Percentiles rank a stretch among this genome's conserved stretches.
These are phyloP conservation scores for Melanostigma gelatinosum DNA, from an alignment of 2,113 vertebrate genomes.

Conservation along the genomic window DNA sequence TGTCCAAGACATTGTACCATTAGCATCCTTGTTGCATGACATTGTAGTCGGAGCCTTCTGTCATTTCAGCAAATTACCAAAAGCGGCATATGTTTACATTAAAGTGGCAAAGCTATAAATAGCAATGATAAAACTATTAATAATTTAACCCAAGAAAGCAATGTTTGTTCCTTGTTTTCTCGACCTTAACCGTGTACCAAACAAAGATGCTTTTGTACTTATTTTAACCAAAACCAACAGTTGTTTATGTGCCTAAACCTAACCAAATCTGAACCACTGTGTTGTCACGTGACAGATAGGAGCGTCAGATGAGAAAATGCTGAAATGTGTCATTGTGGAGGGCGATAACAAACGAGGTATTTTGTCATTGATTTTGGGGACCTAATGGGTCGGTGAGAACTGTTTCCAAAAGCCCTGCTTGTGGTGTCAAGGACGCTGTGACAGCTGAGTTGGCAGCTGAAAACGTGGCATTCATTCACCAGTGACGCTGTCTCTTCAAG, in stretches of 20 bases:
- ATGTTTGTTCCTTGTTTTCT: neutral
- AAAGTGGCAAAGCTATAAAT: neutral
- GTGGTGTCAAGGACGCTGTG: conserved; percentile 28
- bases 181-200: neutral
- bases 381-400: neutral
- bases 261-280: neutral
- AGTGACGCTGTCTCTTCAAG: neutral
- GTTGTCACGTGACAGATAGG: neutral
- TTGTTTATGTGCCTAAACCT: neutral
- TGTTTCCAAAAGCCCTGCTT: conserved; percentile 1
- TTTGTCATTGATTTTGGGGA: neutral
- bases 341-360: neutral
- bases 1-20: neutral
- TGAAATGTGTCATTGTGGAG: neutral
- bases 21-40: neutral
- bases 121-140: neutral
- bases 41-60: neutral
- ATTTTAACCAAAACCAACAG: neutral
- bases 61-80: neutral
- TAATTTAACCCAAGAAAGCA: neutral
- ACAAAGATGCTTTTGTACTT: neutral
- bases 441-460: neutral
- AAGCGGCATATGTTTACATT: neutral
- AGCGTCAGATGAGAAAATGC: neutral
- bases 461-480: conserved; percentile 19